Evolutionary conservation across 2,113 vertebrate genomes (phyloP).

Genomic region (Pseudopodoces humilis): DNA sequence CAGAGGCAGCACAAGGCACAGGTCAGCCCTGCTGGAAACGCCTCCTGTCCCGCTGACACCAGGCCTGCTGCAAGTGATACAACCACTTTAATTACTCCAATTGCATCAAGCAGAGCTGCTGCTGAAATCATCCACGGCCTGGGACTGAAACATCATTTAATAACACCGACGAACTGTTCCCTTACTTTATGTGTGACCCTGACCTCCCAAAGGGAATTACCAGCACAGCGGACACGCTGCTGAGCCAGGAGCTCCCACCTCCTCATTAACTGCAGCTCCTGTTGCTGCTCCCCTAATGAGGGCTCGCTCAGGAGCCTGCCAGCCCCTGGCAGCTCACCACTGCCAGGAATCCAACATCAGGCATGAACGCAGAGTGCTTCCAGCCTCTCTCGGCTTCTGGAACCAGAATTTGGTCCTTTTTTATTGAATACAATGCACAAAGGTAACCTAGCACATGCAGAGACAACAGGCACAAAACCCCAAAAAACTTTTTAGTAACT

Average conservation of each 20-base stretch:
- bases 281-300: neutral
- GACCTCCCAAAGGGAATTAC: slow-evolving; percentile 31
- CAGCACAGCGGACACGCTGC: rapidly evolving
- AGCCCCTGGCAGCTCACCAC: neutral
- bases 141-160: neutral
- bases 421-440: neutral
- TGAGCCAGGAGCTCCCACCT: neutral
- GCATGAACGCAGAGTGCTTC: neutral
- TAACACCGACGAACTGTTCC: neutral
- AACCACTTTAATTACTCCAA: neutral
- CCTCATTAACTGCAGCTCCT: slow-evolving; percentile 13
- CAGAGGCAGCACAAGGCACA: neutral
- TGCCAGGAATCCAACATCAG: neutral
- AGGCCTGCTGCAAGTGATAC: neutral
- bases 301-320: neutral
- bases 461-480: neutral
- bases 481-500: neutral
- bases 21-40: neutral
- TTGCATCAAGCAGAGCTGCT: neutral
- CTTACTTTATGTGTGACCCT: neutral
- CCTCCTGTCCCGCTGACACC: neutral
- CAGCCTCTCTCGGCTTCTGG: neutral
- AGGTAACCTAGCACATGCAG: rapidly evolving
- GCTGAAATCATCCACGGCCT: neutral
- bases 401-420: neutral